A percentile compares a stretch with the other conserved stretches of the same genome.
phyloP scores from a whole-genome alignment of 2,888 invertebrate species.

The Falcaria lacertinaria region DNA sequence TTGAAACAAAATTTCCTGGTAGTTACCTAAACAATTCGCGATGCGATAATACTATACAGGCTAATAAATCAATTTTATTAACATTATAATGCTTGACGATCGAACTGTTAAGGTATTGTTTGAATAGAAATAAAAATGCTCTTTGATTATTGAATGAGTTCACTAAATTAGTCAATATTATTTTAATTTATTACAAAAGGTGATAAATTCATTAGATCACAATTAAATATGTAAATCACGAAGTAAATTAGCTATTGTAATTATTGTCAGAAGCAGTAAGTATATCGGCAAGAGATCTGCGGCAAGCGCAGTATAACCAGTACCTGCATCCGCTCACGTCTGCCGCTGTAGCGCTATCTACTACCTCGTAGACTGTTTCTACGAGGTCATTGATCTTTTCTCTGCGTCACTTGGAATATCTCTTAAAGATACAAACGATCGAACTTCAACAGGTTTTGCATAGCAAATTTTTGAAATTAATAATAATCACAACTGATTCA shows the following conservation, averaged over 20 bases:
- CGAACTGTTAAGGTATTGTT: not conserved
- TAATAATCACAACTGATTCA: too few species aligned
- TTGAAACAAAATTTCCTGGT: not conserved
- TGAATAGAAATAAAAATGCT: not conserved
- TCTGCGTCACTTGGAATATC: not conserved
- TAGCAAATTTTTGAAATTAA: too few species aligned
- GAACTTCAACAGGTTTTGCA: not conserved
- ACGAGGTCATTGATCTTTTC: constrained; percentile 2
- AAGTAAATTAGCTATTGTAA: too few species aligned
- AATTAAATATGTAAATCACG: too few species aligned
- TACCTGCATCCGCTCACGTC: not conserved
- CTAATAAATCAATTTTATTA: not conserved
- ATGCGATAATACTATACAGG: not conserved
- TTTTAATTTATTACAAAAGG: too few species aligned
- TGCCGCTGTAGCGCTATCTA: not conserved
- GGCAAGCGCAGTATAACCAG: not conserved
- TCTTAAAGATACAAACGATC: not conserved
- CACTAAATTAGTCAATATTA: too few species aligned
- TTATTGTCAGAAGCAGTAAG: too few species aligned
- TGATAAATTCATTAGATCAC: too few species aligned
- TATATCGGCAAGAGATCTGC: not conserved
- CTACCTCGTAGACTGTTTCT: constrained; percentile 4
- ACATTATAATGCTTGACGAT: not conserved
- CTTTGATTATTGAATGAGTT: too few species aligned
- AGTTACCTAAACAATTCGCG: not conserved